phyloP scores from a whole-genome alignment of 2,888 invertebrate genomes.

The Eupithecia dodoneata region DNA sequence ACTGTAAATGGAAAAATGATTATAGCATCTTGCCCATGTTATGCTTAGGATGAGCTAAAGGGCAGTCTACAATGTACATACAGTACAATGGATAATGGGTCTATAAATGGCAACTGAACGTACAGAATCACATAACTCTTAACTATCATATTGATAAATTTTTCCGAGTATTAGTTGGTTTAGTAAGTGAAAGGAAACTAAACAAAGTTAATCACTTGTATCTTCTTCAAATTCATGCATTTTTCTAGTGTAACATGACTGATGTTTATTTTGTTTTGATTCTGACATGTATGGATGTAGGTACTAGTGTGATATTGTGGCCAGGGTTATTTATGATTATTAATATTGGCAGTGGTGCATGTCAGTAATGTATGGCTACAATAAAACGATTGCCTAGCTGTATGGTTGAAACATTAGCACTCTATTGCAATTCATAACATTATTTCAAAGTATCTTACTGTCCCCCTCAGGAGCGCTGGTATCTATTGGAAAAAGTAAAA shows the following conservation, averaged over 20 bases:
- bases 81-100: background rate
- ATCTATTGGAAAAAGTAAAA: slow-evolving; percentile 71
- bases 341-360: background rate
- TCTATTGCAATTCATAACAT: slow-evolving; percentile 78
- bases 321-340: background rate
- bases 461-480: slow-evolving; percentile 73
- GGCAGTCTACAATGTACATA: slow-evolving; percentile 16
- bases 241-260: background rate
- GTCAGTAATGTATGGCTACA: slow-evolving; percentile 15
- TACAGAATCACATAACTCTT: background rate
- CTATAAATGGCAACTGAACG: background rate
- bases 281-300: background rate
- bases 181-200: background rate
- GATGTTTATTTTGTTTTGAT: background rate
- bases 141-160: background rate
- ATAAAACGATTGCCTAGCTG: slow-evolving; percentile 15
- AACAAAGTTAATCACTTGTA: slow-evolving; percentile 3
- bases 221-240: slow-evolving; percentile 17
- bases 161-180: background rate
- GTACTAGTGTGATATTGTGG: background rate
- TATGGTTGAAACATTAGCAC: slow-evolving; percentile 64
- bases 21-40: background rate
- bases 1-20: slow-evolving; percentile 54
- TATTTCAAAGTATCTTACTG: slow-evolving; percentile 82
- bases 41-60: background rate